A percentile compares a stretch with the other conserved stretches of the same genome.
These are phyloP conservation scores for Chionoecetes opilio DNA, from an alignment of 1,140 invertebrate species.

Conservation along the genomic window DNA sequence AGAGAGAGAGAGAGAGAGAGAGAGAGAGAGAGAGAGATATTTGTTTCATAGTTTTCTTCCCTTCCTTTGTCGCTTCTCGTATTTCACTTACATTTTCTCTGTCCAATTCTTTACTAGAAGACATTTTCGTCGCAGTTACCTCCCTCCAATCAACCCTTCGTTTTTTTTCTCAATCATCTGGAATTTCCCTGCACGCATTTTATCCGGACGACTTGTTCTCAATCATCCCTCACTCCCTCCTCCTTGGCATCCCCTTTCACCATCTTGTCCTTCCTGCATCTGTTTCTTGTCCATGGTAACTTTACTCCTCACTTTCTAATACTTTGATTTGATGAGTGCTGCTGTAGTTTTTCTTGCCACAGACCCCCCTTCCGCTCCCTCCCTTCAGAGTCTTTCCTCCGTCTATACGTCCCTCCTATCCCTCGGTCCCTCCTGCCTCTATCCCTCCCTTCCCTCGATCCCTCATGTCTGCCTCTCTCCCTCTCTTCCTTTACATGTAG, in stretches of 20 bases:
- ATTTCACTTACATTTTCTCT: constrained; percentile 18
- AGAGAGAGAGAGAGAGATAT: background rate
- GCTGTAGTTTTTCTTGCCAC: too few relatives aligned
- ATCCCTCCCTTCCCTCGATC: too few relatives aligned
- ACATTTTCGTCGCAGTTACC: background rate
- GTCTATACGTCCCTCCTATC: too few relatives aligned
- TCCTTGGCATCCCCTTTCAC: background rate
- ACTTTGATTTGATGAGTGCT: background rate
- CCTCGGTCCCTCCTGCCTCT: too few relatives aligned
- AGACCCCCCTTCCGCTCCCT: too few relatives aligned
- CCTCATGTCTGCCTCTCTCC: too few relatives aligned
- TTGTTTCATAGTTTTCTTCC: background rate
- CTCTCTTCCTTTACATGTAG: too few relatives aligned
- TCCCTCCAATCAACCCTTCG: background rate
- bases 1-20: too few relatives aligned
- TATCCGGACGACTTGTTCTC: background rate
- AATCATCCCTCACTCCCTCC: constrained; percentile 6
- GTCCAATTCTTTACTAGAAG: background rate
- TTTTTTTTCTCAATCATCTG: background rate
- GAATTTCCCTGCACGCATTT: constrained; percentile 19
- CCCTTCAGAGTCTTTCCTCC: too few relatives aligned
- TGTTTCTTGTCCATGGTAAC: background rate
- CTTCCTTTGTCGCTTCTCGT: background rate
- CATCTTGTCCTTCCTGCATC: background rate
- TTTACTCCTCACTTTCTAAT: background rate